A percentile compares a stretch with the other conserved stretches of the same genome.
phyloP scores from a whole-genome alignment of 2,797 vertebrate genomes.

The Scolopax bukidnonensis region DNA sequence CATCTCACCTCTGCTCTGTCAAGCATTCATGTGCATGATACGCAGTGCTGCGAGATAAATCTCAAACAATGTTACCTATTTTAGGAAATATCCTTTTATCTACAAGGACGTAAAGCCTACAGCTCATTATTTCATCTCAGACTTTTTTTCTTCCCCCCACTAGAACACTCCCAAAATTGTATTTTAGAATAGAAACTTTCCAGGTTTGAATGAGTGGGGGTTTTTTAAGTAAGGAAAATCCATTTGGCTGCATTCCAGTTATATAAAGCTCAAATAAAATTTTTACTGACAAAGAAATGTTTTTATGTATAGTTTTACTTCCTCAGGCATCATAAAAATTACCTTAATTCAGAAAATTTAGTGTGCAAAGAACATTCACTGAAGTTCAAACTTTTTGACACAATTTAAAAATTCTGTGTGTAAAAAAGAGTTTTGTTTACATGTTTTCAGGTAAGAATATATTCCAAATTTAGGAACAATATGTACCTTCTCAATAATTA shows the following conservation, averaged over 20 bases:
- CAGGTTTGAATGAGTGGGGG: not conserved
- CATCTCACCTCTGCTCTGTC: not conserved
- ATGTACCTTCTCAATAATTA: not conserved
- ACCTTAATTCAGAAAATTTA: not conserved
- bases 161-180: not conserved
- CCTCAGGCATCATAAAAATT: not conserved
- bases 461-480: not conserved
- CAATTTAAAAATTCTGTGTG: not conserved
- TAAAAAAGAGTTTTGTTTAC: not conserved
- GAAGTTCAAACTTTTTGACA: not conserved
- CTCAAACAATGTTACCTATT: not conserved
- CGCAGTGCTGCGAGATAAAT: not conserved
- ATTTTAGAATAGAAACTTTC: not conserved
- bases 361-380: not conserved
- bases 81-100: not conserved
- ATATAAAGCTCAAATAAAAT: not conserved
- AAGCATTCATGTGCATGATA: not conserved
- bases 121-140: not conserved
- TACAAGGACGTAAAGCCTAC: not conserved
- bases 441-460: not conserved
- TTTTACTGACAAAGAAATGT: not conserved
- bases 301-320: not conserved
- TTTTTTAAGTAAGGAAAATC: not conserved
- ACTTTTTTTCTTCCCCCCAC: fast-evolving
- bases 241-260: not conserved